These are phyloP conservation scores for Sebastes dallii DNA, from an alignment of 2,797 vertebrate genomes.

Conservation along the genomic window DNA sequence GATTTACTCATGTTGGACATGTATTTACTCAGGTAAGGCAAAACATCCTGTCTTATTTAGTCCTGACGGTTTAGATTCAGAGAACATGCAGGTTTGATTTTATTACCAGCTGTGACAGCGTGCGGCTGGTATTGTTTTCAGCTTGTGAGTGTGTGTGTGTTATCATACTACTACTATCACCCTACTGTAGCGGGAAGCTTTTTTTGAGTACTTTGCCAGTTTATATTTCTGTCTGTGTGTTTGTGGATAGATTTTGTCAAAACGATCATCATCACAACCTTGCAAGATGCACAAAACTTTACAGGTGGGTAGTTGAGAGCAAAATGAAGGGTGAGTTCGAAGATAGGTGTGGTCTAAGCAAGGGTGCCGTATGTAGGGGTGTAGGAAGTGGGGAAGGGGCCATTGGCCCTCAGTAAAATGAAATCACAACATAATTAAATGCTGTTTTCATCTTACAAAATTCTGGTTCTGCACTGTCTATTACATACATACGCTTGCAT, in stretches of 20 bases:
- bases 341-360: not conserved
- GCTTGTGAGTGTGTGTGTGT: not conserved
- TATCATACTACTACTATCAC: not conserved
- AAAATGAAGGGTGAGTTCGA: not conserved
- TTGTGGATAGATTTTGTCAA: not conserved
- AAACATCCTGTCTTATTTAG: not conserved
- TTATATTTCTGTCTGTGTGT: not conserved
- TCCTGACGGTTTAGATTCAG: not conserved
- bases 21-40: constrained; percentile 38
- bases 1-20: constrained; percentile 3
- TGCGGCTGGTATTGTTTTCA: not conserved
- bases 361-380: not conserved
- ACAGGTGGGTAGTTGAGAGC: too few relatives aligned
- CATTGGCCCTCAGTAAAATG: not conserved
- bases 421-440: not conserved
- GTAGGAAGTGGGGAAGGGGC: not conserved
- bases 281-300: not conserved
- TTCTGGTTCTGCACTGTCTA: not conserved
- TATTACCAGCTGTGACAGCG: not conserved
- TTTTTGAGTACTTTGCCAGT: not conserved
- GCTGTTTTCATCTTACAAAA: not conserved
- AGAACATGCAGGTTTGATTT: not conserved
- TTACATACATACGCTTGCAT: not conserved
- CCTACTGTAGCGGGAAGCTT: not conserved
- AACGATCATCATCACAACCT: not conserved